Evolutionary conservation across 92 coral and sea anemone genomes (phyloP).

Genomic region (Desmophyllum pertusum): DNA sequence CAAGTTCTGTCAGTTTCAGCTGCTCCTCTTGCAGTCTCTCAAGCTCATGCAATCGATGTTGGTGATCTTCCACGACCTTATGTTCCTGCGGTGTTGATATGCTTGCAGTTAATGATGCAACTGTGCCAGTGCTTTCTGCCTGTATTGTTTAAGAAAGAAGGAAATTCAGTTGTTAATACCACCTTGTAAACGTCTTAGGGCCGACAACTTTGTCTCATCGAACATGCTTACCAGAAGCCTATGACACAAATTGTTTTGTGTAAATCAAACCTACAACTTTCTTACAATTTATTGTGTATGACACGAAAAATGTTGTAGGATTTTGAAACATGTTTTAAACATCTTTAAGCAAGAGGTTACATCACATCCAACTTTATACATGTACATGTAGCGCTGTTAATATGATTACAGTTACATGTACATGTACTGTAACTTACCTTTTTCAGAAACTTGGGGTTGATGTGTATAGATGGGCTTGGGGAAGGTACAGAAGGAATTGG

Average conservation of each 20-base stretch:
- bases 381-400: no score
- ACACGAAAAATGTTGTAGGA: no score
- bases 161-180: not conserved
- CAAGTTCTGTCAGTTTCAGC: constrained; percentile 83
- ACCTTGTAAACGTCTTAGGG: no score
- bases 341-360: no score
- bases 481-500: constrained; percentile 89
- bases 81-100: constrained; percentile 61
- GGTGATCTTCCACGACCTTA: constrained; percentile 67
- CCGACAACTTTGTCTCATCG: no score
- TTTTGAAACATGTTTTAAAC: no score
- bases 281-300: no score
- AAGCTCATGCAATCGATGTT: constrained; percentile 69
- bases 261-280: no score
- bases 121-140: constrained; percentile 23
- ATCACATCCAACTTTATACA: no score
- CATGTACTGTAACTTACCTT: constrained; percentile 50
- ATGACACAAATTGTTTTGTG: no score
- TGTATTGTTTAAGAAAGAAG: not conserved
- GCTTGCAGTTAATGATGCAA: constrained; percentile 41
- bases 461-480: constrained; percentile 94
- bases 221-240: no score
- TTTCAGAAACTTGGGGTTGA: constrained; percentile 92
- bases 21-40: constrained; percentile 87
- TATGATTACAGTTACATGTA: no score